A percentile compares a stretch with the other conserved stretches of the same genome.
Conservation (phyloP, 1,140 invertebrate species). For the Pseudobourletiella spinata region DNA sequence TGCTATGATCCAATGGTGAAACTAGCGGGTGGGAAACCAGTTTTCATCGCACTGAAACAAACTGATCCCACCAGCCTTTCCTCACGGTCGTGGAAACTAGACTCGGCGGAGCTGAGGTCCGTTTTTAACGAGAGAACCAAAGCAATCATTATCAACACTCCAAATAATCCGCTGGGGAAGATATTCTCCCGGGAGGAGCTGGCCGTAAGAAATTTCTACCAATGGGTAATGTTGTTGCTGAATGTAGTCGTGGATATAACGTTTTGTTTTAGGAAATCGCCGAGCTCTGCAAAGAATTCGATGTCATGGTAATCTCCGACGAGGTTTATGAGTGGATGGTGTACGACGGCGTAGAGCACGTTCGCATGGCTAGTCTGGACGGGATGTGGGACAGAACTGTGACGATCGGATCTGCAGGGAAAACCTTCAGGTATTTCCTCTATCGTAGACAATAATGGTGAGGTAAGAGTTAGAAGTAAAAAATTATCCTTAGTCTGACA, state of each 20-base stretch:
- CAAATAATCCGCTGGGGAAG: constrained; percentile 92
- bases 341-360: constrained; percentile 73
- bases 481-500: constrained; percentile 69
- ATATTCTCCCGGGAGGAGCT: constrained; percentile 65
- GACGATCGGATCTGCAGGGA: constrained; percentile 93
- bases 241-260: background rate
- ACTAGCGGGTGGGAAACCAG: constrained; percentile 73
- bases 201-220: constrained; percentile 25
- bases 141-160: constrained; percentile 90
- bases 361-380: constrained; percentile 64
- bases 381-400: constrained; percentile 97
- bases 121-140: constrained; percentile 63
- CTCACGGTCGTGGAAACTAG: constrained; percentile 15
- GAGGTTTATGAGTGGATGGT: constrained; percentile 98
- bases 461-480: no score
- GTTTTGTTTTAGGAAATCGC: constrained; percentile 59
- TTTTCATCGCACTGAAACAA: constrained; percentile 77
- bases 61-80: constrained; percentile 45
- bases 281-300: constrained; percentile 79
- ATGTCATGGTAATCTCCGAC: constrained; percentile 85
- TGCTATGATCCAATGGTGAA: constrained; percentile 93
- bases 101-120: constrained; percentile 12
- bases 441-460: no score
- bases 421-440: constrained; percentile 90
- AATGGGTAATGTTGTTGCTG: background rate